Evolutionary conservation across 2,888 invertebrate genomes (phyloP), one percentile per base, ranked within the genome.

Genomic region (Aradus depressus): DNA sequence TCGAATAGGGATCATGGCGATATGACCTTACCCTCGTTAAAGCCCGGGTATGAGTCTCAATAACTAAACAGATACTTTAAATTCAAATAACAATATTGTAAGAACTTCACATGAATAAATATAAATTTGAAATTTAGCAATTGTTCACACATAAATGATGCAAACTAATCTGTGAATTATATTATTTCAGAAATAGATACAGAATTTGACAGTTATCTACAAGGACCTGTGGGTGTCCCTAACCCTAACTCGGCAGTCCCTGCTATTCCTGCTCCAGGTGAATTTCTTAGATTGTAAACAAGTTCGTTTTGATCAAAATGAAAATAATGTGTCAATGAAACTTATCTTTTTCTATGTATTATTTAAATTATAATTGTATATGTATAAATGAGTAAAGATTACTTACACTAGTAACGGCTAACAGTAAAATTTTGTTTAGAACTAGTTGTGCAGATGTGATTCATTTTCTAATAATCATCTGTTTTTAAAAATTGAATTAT

Each of bases 181-280:
- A 12, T 31, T 2, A 43, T 63, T 65, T 44, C 64, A 76, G 86
- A 86, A 65, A 75, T 81, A 6, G 82, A 84, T 65, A 73, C 79
- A 22, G 76, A 79, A 50, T 82, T 83, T 60, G 85, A 85, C 62
- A 77, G 77, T 59, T 78, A 79, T 64, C 69, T 83, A 3, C 74
- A 77, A 59, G 76, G 75, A 32, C 70, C 75, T 19, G 64, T 69
- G 31, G 59, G 65, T 43, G 60, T 60, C 41, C 59, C 64, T 21
- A 58, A 63, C 38, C 63, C 61, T 53, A 61, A 62, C 49, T 52
- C 62, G 23, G 61, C 57, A 26, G 57, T 55, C 2, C 43, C 54
- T 6, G 41, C 41, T 21, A 41, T 55, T 49, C 62, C 65, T 16
- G 58, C 59, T 44, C 61, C 64, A 14, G 58, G 62, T 55, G 55